Conservation (phyloP, 1,140 invertebrate genomes). For the Brachionus koreanus region DNA sequence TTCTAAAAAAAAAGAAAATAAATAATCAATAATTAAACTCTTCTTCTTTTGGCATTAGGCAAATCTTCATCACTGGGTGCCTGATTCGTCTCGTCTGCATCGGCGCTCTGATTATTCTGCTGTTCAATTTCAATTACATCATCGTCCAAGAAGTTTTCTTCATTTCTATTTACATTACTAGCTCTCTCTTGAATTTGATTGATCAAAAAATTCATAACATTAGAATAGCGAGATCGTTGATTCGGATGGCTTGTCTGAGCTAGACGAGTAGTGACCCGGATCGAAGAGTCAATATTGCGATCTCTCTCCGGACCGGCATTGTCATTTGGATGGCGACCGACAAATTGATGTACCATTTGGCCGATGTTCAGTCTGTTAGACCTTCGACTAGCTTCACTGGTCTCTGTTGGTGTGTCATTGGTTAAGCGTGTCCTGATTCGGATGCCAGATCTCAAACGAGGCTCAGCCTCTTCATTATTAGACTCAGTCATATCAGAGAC, state of each 20-base stretch:
- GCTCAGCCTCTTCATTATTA: not conserved
- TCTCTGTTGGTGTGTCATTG: not conserved
- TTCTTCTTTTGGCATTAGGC: conserved; percentile 23
- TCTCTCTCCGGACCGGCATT: not conserved
- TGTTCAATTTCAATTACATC: conserved; percentile 10
- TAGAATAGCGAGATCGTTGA: not conserved
- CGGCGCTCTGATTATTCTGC: not conserved
- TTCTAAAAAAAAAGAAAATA: not conserved
- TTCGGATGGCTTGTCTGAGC: not conserved
- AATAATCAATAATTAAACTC: conserved; percentile 23
- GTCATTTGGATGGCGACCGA: not conserved
- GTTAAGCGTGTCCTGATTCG: not conserved
- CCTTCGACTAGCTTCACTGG: not conserved
- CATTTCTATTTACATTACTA: not conserved
- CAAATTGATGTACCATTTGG: conserved; percentile 2
- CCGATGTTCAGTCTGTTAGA: not conserved
- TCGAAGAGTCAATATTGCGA: not conserved
- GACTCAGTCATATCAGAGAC: not conserved
- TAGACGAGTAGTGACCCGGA: not conserved
- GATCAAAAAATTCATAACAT: conserved; percentile 10
- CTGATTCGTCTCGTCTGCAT: not conserved
- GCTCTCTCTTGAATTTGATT: not conserved
- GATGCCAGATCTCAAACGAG: not conserved
- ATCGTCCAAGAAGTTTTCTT: not conserved
- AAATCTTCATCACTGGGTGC: not conserved